Evolutionary conservation across 2,113 vertebrate species (phyloP), one percentile per base, ranked within the genome.

Genomic region (Caranx melampygus): DNA sequence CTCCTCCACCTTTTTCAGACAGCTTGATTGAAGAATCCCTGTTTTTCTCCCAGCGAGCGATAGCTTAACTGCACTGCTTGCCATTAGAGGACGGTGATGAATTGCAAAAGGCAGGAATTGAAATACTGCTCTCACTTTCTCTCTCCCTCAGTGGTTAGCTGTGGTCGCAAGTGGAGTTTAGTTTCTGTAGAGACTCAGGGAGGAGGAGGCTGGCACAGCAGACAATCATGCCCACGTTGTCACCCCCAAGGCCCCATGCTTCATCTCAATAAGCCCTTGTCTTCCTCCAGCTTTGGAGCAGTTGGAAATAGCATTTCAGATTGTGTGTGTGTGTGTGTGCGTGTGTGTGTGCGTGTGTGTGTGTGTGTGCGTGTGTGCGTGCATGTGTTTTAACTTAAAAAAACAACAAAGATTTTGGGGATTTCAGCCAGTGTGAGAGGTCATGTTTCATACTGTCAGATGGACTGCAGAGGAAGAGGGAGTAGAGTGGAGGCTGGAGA

Each of bases 221-320:
- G 88, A 87, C 92, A 91, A 88, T 93, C 88, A 90, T 87, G 83
- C 79, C 83, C 67, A 86, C 47, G 21, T 89, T 85, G 88, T 92
- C 82, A 87, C 83, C 88, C 88, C 84, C 74, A 88, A 92, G 82
- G 85, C 85, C 82, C 78, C 75, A 71, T 88, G 90, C 89, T 92
- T 93, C 87, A 92, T 92, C 83, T 91, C 87, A 91, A 90, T 93
- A 92, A 93, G 83, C 88, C 85, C 78, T 87, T 81, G 79, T 85
- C 90, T 92, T 90, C 66, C 76, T 79, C 55, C 61, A 79, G 82
- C 82, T 79, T 58, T 63, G 78, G 49, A 79, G 60, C 67, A 72
- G 78, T 83, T 66, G 66, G 72, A 88, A 91, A 88, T 85, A 85
- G 71, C 70, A 59, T 87, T 83, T 79, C 80, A 84, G 81, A 84